Conservation (phyloP, 2,113 vertebrate species). For the Rhabdomys dilectus region DNA sequence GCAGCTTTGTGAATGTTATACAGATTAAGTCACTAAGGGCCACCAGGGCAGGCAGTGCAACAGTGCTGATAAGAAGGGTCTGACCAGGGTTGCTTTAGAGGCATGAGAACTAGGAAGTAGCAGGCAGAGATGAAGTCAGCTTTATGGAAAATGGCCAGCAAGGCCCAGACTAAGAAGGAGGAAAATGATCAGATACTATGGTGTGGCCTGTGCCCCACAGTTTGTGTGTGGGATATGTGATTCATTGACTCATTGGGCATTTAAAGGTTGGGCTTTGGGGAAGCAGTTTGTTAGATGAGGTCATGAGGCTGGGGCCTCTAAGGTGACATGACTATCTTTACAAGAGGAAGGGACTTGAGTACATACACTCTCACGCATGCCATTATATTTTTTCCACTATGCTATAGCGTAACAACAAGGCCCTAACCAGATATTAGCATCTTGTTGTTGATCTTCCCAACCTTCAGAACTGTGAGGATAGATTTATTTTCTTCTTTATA, state of each 20-base stretch:
- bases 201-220: not conserved
- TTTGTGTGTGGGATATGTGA: not conserved
- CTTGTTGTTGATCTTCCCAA: not conserved
- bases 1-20: not conserved
- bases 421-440: no score
- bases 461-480: not conserved
- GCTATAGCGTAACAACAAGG: no score
- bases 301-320: not conserved
- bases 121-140: not conserved
- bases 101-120: not conserved
- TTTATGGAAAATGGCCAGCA: not conserved
- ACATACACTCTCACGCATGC: not conserved
- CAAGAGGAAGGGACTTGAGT: not conserved
- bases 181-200: not conserved
- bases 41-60: not conserved
- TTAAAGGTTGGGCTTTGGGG: not conserved
- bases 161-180: not conserved
- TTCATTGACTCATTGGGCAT: not conserved
- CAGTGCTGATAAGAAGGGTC: not conserved
- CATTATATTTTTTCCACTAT: no score
- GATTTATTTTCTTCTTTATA: not conserved
- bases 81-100: not conserved
- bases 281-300: not conserved
- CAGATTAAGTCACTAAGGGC: not conserved
- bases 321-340: not conserved